Evolutionary conservation across 2,797 vertebrate genomes (phyloP), one percentile per base, ranked within the genome.

Genomic region (Nyctalus aviator): DNA sequence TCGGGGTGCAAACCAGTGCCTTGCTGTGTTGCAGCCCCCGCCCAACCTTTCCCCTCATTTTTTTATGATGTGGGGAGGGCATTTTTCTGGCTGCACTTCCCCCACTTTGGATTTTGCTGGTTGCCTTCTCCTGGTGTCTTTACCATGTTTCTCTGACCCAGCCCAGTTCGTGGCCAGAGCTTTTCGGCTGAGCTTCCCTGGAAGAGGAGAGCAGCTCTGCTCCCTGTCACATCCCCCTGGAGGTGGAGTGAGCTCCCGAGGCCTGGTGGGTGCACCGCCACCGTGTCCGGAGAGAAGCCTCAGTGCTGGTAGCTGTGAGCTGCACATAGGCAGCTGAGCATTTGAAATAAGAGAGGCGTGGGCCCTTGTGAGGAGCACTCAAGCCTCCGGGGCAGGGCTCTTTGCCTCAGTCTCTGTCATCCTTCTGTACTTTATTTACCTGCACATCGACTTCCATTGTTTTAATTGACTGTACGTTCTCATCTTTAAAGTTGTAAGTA

Each of bases 261-360:
- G 55, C 18, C 72, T 13, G 27, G 30, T 2, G 12, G 50, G 37
- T 23, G 25, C 17, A 8, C 17, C 23, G 6, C 41, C 11, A 9
- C 30, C 0, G 21, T 7, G 7, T 20, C 0, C 1, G 27, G 37
- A 35, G 69, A 11, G 55, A 90, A 35, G 13, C 57, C 20, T 14
- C 4, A 1, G 2, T 27, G 27, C 57, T 1, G 35, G 10, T 4
- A 0, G 12, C 11, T 53, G 15, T 25, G 35, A 53, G 66, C 81
- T 35, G 50, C 2, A 1, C 15, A 0, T 0, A 10, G 2, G 1
- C 0, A 17, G 69, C 6, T 23, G 20, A 50, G 44, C 35, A 3
- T 15, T 46, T 48, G 23, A 32, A 46, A 37, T 6, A 14, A 14
- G 17, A 14, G 59, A 2, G 1, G 1, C 17, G 11, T 15, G 27